These are phyloP conservation scores for Atta texana DNA, from an alignment of 1,140 invertebrate species.

Conservation along the genomic window DNA sequence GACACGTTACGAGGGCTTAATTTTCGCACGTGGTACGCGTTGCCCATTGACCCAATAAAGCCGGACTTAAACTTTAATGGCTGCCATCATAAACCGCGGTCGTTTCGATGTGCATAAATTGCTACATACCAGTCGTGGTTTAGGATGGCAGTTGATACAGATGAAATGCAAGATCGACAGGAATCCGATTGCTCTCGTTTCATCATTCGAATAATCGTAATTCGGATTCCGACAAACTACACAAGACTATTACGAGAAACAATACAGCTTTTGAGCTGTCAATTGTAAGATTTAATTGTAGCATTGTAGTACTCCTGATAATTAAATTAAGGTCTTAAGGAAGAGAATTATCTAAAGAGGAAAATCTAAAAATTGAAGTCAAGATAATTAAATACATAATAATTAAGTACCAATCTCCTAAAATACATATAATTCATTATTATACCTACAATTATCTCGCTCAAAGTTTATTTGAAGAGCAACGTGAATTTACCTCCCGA, in stretches of 20 bases:
- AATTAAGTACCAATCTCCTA: background rate
- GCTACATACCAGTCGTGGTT: background rate
- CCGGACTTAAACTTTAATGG: slow-evolving; percentile 71
- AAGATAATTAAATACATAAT: background rate
- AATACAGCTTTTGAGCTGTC: background rate
- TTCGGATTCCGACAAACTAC: background rate
- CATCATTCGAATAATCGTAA: background rate
- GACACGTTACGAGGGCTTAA: slow-evolving; percentile 61
- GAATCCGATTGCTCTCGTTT: slow-evolving; percentile 17
- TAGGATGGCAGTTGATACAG: slow-evolving; percentile 29
- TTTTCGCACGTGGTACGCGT: slow-evolving; percentile 25
- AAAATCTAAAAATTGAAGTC: background rate
- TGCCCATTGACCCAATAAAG: slow-evolving; percentile 66
- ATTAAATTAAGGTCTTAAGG: background rate
- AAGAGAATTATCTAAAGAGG: background rate
- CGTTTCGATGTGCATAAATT: slow-evolving; percentile 25
- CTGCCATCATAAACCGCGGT: slow-evolving; percentile 35
- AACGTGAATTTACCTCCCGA: background rate
- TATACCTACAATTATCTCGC: background rate
- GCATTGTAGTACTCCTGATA: background rate
- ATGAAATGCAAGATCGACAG: slow-evolving; percentile 24
- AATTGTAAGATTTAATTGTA: background rate
- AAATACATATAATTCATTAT: background rate
- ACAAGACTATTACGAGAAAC: background rate
- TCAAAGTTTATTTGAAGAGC: background rate